Evolutionary conservation across 92 coral and sea anemone genomes (phyloP).

Genomic region (Pocillopora meandrina): DNA sequence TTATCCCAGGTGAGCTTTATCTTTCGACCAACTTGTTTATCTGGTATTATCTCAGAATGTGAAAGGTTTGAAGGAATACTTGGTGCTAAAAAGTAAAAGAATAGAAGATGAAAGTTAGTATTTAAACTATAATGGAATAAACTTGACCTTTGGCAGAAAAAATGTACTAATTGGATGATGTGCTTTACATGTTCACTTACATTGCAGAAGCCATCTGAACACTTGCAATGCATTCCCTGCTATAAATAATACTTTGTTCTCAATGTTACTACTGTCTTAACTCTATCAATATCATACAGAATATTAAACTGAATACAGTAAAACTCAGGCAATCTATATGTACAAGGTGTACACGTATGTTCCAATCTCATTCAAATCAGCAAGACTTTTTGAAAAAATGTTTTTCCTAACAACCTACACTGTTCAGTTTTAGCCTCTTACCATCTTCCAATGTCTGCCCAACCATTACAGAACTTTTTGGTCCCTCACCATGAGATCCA

Average conservation of each 20-base stretch:
- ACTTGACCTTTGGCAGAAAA: neutral
- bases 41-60: neutral
- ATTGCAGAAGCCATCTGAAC: too few species aligned
- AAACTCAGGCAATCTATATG: too few species aligned
- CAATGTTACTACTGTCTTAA: too few species aligned
- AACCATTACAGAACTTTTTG: neutral
- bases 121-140: neutral
- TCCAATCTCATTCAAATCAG: too few species aligned
- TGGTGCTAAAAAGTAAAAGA: constrained; percentile 12
- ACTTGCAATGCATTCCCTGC: too few species aligned
- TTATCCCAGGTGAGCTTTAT: constrained; percentile 27
- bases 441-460: neutral
- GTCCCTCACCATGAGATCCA: constrained; percentile 26
- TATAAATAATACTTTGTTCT: too few species aligned
- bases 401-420: neutral
- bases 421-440: neutral
- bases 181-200: too few species aligned
- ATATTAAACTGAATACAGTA: too few species aligned
- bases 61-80: constrained; percentile 6
- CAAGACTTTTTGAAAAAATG: too few species aligned
- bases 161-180: too few species aligned
- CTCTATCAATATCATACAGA: too few species aligned
- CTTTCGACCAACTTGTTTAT: neutral
- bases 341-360: too few species aligned
- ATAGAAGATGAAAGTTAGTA: neutral